Evolutionary conservation across 1,140 invertebrate genomes (phyloP), one percentile per base, ranked within the genome.

Genomic region (Zaprionus davidi): DNA sequence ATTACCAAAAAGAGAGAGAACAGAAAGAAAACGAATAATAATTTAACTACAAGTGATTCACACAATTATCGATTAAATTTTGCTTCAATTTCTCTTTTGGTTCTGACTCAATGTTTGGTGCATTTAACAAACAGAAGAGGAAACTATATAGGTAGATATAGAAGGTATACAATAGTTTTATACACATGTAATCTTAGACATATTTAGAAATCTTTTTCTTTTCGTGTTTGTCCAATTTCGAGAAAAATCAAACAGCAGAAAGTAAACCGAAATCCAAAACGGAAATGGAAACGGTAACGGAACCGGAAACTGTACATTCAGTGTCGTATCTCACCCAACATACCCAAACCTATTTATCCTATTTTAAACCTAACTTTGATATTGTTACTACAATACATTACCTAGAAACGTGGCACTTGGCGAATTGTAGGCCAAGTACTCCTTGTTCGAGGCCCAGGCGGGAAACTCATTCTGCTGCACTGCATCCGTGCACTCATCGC

Each of bases 391-490:
- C 70, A 46, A 94, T 95, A 97, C 70, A 46, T 94, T 95, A 97
- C 97, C 96, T 94, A 98, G 94, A 93, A 98, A 97, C 46, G 97
- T 98, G 34, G 97, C 96, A 15, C 97, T 97, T 2, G 97, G 97
- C 51, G 97, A 98, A 93, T 96, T 97, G 88, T 98, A 98, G n/a
- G 96, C 96, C 66, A 98, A 93, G 91, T 98, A 98, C 91, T 98
- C 97, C 91, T 98, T 98, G 90, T 98, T 98, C 2, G 97, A 97
- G 58, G 97, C 97, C 97, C 97, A 98, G 3, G 96, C 95, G 15
- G 97, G 97, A 92, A 98, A 98, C 92, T 98, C 97, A 66, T 96
- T 96, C 93, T 98, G 97, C 82, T 97, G 96, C n/a, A 97, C 91
- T 28, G 94, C 94, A 36, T 95, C 94, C 24, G 94, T 95, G 20